Conservation (phyloP, 2,113 vertebrate genomes). For the Dissostichus mawsoni region DNA sequence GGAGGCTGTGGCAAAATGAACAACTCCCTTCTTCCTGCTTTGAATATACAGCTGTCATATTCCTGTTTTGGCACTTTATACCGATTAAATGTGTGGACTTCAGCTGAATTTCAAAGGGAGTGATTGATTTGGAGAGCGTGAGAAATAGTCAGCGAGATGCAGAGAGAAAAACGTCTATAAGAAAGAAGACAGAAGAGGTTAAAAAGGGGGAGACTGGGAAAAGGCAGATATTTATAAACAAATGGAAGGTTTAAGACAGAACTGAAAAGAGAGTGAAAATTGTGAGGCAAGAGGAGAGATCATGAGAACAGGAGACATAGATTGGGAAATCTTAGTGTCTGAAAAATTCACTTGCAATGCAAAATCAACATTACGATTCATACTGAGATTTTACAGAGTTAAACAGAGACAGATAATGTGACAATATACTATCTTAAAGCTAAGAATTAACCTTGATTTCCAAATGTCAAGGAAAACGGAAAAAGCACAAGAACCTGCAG, state of each 20-base stretch:
- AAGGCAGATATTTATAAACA: background rate
- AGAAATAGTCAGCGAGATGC: background rate
- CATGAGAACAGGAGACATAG: background rate
- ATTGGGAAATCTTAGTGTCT: background rate
- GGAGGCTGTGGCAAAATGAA: background rate
- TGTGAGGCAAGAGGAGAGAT: background rate
- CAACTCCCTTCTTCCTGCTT: background rate
- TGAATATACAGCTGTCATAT: background rate
- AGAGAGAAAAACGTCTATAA: background rate
- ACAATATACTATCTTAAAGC: slow-evolving; percentile 1
- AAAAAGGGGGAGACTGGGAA: background rate
- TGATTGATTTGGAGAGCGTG: background rate
- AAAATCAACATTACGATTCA: background rate
- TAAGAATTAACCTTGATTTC: slow-evolving; percentile 45
- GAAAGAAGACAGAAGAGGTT: background rate
- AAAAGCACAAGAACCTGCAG: background rate
- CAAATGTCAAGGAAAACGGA: slow-evolving; percentile 30
- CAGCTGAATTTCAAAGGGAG: background rate
- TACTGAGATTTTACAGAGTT: background rate
- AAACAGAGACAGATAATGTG: background rate
- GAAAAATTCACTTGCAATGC: too few relatives aligned
- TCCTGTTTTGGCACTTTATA: background rate
- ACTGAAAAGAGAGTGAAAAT: background rate
- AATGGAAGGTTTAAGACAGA: background rate
- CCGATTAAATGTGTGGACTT: slow-evolving; percentile 10